Conservation (phyloP, 2,797 vertebrate genomes). For the Phaenicophaeus curvirostris region DNA sequence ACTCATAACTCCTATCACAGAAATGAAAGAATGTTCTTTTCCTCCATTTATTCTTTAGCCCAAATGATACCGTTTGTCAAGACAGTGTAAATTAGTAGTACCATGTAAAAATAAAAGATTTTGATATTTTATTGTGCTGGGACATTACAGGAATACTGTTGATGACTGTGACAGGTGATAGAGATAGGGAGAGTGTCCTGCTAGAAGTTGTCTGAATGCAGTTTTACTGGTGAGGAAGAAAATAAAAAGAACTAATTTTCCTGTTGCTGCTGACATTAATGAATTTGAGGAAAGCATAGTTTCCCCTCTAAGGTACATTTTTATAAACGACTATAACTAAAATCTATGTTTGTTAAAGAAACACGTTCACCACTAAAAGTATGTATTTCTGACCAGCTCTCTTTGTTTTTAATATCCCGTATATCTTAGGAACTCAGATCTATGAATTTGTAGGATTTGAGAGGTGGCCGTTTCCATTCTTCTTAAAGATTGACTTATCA, state of each 20-base stretch:
- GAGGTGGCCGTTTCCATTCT: background rate
- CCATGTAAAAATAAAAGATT: background rate
- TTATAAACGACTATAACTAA: background rate
- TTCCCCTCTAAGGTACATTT: background rate
- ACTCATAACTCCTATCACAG: background rate
- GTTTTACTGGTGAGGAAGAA: background rate
- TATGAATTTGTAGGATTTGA: background rate
- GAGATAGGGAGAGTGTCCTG: background rate
- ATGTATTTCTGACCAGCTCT: background rate
- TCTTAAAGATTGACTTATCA: background rate
- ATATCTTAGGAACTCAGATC: background rate
- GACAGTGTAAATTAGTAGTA: background rate
- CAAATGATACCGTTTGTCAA: background rate
- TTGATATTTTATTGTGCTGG: background rate
- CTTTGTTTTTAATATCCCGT: background rate
- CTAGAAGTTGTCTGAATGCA: background rate
- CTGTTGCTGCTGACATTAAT: background rate
- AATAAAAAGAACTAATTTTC: background rate
- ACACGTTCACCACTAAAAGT: background rate
- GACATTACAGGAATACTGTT: background rate
- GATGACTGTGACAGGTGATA: background rate
- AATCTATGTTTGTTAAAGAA: background rate
- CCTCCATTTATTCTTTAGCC: background rate
- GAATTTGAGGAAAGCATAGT: background rate
- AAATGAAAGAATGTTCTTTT: background rate